These are phyloP conservation scores for Patella ulyssiponensis DNA, from an alignment of 2,888 invertebrate genomes.

Conservation along the genomic window DNA sequence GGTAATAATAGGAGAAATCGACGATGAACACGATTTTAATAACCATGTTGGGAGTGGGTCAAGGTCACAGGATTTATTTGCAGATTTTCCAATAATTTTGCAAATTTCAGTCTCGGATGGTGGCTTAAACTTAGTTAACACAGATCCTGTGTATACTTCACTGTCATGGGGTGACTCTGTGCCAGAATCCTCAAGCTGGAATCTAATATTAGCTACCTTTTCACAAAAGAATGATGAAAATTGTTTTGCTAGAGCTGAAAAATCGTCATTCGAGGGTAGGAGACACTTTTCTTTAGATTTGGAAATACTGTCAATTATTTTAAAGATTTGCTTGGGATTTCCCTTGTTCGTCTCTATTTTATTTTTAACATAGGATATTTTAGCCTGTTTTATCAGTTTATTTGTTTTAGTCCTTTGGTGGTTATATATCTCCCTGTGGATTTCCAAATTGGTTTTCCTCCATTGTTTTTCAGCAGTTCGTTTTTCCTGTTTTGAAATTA, in stretches of 20 bases:
- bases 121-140: no score
- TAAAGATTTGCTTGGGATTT: neutral
- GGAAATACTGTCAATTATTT: neutral
- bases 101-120: no score
- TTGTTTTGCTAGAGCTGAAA: neutral
- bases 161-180: neutral
- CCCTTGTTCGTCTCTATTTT: neutral
- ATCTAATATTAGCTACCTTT: constrained; percentile 6
- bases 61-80: neutral
- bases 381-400: neutral
- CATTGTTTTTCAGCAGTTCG: constrained; percentile 8
- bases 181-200: neutral
- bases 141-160: neutral
- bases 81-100: no score
- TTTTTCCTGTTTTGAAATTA: neutral
- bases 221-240: neutral
- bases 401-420: neutral
- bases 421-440: neutral
- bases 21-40: neutral
- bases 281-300: neutral
- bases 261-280: neutral
- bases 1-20: neutral
- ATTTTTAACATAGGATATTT: neutral
- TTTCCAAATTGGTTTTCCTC: constrained; percentile 1
- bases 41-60: constrained; percentile 7